A percentile compares a stretch with the other conserved stretches of the same genome.
These are phyloP conservation scores for Mythimna impura DNA, from an alignment of 2,888 invertebrate genomes.

Conservation along the genomic window DNA sequence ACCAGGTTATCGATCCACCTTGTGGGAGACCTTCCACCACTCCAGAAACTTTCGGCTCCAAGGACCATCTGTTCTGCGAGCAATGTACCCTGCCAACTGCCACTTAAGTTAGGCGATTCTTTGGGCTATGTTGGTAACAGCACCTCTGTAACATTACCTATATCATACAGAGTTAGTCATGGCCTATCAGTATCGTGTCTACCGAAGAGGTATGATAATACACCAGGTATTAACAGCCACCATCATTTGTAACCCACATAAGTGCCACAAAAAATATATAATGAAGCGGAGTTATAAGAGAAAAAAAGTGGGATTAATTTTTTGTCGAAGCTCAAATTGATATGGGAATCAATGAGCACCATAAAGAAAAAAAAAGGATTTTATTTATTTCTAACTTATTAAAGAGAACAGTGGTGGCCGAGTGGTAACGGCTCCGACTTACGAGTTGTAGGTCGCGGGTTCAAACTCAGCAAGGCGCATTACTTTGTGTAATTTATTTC, in stretches of 20 bases:
- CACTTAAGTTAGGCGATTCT: no score
- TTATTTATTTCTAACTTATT: no score
- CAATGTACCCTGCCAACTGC: no score
- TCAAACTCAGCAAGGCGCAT: no score
- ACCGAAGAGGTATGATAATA: constrained; percentile 63
- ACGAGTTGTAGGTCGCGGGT: no score
- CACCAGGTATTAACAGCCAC: constrained; percentile 55
- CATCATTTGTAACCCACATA: constrained; percentile 59
- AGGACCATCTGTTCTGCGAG: no score
- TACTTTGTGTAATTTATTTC: no score
- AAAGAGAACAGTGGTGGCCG: no score
- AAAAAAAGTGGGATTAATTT: constrained; percentile 51
- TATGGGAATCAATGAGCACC: constrained; percentile 17
- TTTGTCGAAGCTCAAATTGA: constrained; percentile 54
- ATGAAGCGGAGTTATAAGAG: constrained; percentile 42
- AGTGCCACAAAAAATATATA: constrained; percentile 51
- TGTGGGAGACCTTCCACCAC: no score
- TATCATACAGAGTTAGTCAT: constrained; percentile 54
- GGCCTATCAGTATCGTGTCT: constrained; percentile 63
- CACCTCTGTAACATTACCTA: constrained; percentile 38
- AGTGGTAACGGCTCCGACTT: constrained; percentile 11
- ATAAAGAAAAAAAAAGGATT: not conserved
- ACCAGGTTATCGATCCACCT: no score
- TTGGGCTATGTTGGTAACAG: constrained; percentile 15
- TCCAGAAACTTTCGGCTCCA: no score